A percentile compares a stretch with the other conserved stretches of the same genome.
phyloP scores from a whole-genome alignment of 2,113 vertebrate species.

The Danionella cerebrum region DNA sequence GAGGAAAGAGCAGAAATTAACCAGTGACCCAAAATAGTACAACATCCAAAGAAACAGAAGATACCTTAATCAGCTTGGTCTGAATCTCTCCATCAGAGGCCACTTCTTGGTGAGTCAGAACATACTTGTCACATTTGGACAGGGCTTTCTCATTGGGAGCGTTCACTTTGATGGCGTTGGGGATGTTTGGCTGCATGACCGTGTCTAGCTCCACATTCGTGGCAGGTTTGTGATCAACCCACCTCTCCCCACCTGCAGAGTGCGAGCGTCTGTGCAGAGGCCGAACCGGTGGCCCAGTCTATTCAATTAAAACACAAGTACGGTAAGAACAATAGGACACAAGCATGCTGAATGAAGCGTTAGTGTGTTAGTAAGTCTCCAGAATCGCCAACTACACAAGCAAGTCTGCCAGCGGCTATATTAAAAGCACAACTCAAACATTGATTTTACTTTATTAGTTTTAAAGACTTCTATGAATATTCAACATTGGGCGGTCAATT shows the following conservation, averaged over 20 bases:
- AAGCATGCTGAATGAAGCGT: neutral
- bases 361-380: constrained; percentile 7
- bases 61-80: constrained; percentile 92
- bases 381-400: neutral
- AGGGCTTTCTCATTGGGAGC: constrained; percentile 80
- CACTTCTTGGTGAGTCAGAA: constrained; percentile 93
- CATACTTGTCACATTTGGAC: constrained; percentile 91
- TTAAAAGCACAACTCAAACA: neutral
- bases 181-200: constrained; percentile 84
- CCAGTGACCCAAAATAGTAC: neutral
- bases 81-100: constrained; percentile 92
- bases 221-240: constrained; percentile 91
- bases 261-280: constrained; percentile 74
- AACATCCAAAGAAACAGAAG: neutral
- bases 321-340: constrained; percentile 17
- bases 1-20: neutral
- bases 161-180: constrained; percentile 80
- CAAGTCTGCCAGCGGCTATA: neutral
- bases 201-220: constrained; percentile 81
- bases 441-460: neutral
- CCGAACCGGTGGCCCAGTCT: constrained; percentile 71
- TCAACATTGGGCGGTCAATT: too few species aligned
- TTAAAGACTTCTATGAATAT: too few species aligned
- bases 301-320: constrained; percentile 51
- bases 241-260: constrained; percentile 83